Percentiles rank a stretch among this genome's conserved stretches.
phyloP scores from a whole-genome alignment of 2,888 invertebrate genomes.

The Polyommatus icarus region DNA sequence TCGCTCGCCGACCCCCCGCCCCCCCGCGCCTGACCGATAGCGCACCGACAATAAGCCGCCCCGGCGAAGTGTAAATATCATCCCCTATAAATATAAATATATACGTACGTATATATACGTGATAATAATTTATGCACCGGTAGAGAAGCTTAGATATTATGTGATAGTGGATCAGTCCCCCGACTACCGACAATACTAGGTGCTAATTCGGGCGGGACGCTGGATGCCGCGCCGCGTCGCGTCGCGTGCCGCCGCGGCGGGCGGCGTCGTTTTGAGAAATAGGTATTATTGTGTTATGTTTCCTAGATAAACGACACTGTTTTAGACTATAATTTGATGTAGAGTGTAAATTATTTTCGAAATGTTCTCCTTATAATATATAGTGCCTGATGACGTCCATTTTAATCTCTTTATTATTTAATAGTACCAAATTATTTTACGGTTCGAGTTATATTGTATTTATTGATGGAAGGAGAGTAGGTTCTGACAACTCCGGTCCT shows the following conservation, averaged over 20 bases:
- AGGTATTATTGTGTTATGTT: slow-evolving; percentile 75
- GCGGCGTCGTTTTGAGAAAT: slow-evolving; percentile 50
- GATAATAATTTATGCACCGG: slow-evolving; percentile 77
- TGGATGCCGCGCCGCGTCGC: slow-evolving; percentile 74
- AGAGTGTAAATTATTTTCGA: slow-evolving; percentile 72
- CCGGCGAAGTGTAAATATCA: slow-evolving; percentile 62
- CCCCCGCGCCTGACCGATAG: slow-evolving; percentile 79
- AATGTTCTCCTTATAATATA: slow-evolving; percentile 61
- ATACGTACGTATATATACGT: slow-evolving; percentile 77
- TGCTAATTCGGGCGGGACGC: slow-evolving; percentile 66
- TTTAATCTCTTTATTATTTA: slow-evolving; percentile 64
- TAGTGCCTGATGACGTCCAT: slow-evolving; percentile 74
- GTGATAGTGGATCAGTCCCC: slow-evolving; percentile 75
- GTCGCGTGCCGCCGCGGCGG: slow-evolving; percentile 51
- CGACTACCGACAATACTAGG: slow-evolving; percentile 79
- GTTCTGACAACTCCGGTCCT: slow-evolving; percentile 53
- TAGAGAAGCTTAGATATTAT: slow-evolving; percentile 77
- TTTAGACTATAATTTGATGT: slow-evolving; percentile 68
- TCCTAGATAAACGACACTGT: slow-evolving; percentile 67
- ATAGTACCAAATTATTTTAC: slow-evolving; percentile 65
- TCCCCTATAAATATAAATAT: slow-evolving; percentile 65
- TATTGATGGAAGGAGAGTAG: slow-evolving; percentile 77
- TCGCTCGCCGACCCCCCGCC: slow-evolving; percentile 81
- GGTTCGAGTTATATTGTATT: slow-evolving; percentile 64
- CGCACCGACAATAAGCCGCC: slow-evolving; percentile 70